Percentiles rank a stretch among this genome's conserved stretches.
Evolutionary conservation across 1,140 invertebrate genomes (phyloP).

Genomic region (Wasmannia auropunctata): DNA sequence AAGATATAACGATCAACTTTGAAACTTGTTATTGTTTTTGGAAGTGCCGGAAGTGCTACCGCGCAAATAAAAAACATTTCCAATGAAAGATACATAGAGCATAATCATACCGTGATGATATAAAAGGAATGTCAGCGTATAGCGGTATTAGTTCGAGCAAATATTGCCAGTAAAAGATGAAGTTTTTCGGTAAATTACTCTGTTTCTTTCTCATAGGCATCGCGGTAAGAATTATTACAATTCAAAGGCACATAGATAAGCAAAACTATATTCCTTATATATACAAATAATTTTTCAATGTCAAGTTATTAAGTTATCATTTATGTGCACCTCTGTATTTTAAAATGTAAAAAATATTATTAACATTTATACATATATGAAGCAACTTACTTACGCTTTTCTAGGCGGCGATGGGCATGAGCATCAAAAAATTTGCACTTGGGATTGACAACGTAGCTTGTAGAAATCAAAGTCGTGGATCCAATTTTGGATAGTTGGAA

Average conservation of each 20-base stretch:
- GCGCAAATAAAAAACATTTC: conserved; percentile 27
- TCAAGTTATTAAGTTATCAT: not conserved
- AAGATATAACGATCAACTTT: not conserved
- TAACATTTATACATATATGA: not conserved
- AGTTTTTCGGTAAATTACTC: conserved; percentile 12
- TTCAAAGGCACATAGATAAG: not conserved
- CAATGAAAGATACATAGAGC: conserved; percentile 27
- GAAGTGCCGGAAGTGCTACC: conserved; percentile 60
- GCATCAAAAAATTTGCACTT: not conserved
- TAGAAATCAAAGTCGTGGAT: not conserved
- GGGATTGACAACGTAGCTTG: not conserved
- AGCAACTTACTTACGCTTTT: too few relatives aligned
- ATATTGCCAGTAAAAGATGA: conserved; percentile 40
- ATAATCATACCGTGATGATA: conserved; percentile 51
- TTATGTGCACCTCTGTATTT: not conserved
- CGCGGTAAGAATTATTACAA: conserved; percentile 31
- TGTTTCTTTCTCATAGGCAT: conserved; percentile 39
- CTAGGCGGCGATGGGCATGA: conserved; percentile 2
- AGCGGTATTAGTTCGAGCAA: not conserved
- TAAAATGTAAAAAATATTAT: not conserved
- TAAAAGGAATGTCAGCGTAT: not conserved
- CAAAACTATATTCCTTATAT: not conserved
- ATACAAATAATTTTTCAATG: not conserved
- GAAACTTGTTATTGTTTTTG: conserved; percentile 8
- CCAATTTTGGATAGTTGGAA: not conserved